These are phyloP conservation scores for Heliconius ismenius DNA, from an alignment of 2,888 invertebrate species.

Conservation along the genomic window DNA sequence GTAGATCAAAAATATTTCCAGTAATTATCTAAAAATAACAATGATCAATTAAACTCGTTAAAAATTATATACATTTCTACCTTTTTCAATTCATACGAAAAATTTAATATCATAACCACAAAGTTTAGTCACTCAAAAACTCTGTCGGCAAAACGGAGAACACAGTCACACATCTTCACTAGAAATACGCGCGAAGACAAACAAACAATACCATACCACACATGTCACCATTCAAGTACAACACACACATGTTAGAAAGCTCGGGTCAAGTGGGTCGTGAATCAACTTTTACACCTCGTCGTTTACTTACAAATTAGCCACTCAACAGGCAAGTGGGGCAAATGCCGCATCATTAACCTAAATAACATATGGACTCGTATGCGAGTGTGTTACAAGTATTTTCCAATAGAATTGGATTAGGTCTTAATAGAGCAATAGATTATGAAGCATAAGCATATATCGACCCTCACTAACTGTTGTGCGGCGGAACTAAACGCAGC, in stretches of 20 bases:
- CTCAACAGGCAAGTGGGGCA: slow-evolving; percentile 27
- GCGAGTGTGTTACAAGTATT: neutral
- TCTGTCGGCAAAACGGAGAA: no score
- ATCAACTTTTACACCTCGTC: slow-evolving; percentile 28
- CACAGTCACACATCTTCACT: neutral
- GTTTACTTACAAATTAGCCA: slow-evolving; percentile 34
- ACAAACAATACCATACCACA: neutral
- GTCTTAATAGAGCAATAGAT: neutral
- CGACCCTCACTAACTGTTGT: neutral
- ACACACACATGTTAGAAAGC: slow-evolving; percentile 20
- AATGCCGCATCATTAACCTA: slow-evolving; percentile 38
- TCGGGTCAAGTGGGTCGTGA: slow-evolving; percentile 31
- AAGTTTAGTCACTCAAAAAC: neutral
- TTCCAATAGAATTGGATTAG: neutral
- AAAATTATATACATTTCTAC: no score
- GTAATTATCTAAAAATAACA: no score
- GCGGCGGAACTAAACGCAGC: neutral
- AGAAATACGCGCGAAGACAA: neutral
- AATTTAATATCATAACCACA: neutral
- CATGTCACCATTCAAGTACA: neutral
- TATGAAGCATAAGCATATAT: neutral
- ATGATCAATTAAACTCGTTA: no score
- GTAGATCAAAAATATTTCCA: no score
- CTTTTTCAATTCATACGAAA: neutral
- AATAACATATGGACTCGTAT: slow-evolving; percentile 19